Base-by-base conservation (phyloP, 2,797 vertebrate genomes). In the Enteromius mattozi region DNA sequence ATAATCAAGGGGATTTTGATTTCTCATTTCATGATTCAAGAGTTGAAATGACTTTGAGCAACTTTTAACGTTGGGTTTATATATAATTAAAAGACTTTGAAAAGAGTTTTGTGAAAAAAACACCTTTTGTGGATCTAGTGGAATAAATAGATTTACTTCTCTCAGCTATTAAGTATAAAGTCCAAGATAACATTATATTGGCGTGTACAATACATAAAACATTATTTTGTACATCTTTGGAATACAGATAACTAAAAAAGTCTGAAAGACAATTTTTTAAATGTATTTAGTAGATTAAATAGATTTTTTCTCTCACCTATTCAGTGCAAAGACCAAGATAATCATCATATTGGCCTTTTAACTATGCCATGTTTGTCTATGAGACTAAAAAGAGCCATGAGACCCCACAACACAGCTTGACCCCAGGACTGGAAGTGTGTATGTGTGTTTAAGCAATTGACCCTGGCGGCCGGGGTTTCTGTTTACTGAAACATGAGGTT, bases 401-500 rank as follows among this genome's bases (percentile, higher is more conserved):
- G 61, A 65, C 27, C 24, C 61, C 61, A 61, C 35, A 42, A 79
- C 16, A 33, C 40, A 47, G 61, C 61, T 16, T 65, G 61, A 63
- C 61, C 61, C 61, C 14, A 27, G 77, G 59, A 33, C 27, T 77
- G 61, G 61, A 54, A 76, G 59, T 51, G 42, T 77, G 54, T 56
- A 54, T 72, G 68, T 51, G 45, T 63, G 61, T 77, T 61, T 75
- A 37, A 65, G 56, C 24, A 33, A 61, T 79, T 79, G 77, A 79
- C 59, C 27, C 40, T 79, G 77, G 77, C 77, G 40, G 45, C 61
- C 6, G 19, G 61, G 40, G 77, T 79, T 79, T 79, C 61, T 79
- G 42, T 79, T 79, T 79, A 79, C 77, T 47, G 17, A 66, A 79
- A 79, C 77, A 47, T 35, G 77, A 66, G 77, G 51, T 54, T 54